Evolutionary conservation across 2,113 vertebrate genomes (phyloP).

Genomic region (Clarias magur): DNA sequence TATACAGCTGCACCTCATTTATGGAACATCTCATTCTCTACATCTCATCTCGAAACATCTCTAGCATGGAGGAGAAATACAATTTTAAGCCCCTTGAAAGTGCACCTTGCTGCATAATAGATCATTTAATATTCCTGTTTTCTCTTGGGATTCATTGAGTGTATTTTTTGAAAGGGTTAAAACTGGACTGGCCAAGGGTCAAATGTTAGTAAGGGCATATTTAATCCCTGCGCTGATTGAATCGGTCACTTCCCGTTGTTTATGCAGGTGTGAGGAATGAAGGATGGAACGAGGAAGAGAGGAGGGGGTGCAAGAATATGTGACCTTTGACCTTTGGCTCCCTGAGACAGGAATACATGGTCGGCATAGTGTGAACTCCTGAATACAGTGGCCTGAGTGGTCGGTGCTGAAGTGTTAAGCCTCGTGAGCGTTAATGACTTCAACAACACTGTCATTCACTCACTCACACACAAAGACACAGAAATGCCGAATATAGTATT

Average conservation of each 20-base stretch:
- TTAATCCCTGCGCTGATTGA: constrained; percentile 55
- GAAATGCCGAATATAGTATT: not conserved
- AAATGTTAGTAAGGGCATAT: constrained; percentile 50
- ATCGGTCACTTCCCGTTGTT: constrained; percentile 43
- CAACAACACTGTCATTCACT: constrained; percentile 29
- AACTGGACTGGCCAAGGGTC: not conserved
- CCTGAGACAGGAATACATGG: constrained; percentile 50
- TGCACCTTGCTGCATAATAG: not conserved
- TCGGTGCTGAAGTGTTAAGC: constrained; percentile 65
- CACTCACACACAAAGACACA: not conserved
- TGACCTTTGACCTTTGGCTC: constrained; percentile 57
- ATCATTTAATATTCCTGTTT: not conserved
- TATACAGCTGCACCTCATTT: not conserved
- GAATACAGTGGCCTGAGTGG: constrained; percentile 57
- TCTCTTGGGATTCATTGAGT: not conserved
- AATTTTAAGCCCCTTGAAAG: not conserved
- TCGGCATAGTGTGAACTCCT: constrained; percentile 59
- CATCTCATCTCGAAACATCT: not conserved
- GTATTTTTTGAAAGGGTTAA: constrained; percentile 16
- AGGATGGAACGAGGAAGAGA: constrained; percentile 9
- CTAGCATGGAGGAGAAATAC: not conserved
- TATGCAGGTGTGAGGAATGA: constrained; percentile 44
- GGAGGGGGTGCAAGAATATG: constrained; percentile 55
- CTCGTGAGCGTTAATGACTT: constrained; percentile 61
- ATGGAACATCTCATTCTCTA: not conserved